phyloP scores from a whole-genome alignment of 2,888 invertebrate genomes.

The Xestia ashworthii region DNA sequence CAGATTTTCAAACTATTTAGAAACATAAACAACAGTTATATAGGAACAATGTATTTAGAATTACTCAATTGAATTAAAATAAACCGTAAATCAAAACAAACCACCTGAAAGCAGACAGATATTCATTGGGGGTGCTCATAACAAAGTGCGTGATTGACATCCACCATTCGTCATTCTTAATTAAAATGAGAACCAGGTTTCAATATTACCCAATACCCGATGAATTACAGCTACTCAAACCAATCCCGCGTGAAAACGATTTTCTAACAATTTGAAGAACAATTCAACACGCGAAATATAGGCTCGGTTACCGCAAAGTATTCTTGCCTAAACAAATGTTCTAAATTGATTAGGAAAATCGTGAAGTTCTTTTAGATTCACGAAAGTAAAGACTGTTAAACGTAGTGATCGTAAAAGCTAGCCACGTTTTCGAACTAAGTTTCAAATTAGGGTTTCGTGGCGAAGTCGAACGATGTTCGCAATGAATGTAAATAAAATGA shows the following conservation, averaged over 20 bases:
- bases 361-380: constrained; percentile 50
- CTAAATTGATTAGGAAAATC: constrained; percentile 58
- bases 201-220: constrained; percentile 71
- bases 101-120: constrained; percentile 63
- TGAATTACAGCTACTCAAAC: constrained; percentile 70
- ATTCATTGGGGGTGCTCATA: constrained; percentile 60
- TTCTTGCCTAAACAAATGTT: constrained; percentile 45
- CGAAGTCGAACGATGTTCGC: constrained; percentile 50
- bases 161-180: constrained; percentile 80
- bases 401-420: constrained; percentile 60
- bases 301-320: constrained; percentile 45
- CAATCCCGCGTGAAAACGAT: constrained; percentile 66
- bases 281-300: constrained; percentile 61
- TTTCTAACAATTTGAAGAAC: constrained; percentile 65
- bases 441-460: constrained; percentile 64
- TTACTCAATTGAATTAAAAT: constrained; percentile 16
- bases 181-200: constrained; percentile 76
- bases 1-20: neutral
- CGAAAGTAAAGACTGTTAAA: constrained; percentile 37
- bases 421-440: constrained; percentile 63
- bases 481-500: constrained; percentile 56
- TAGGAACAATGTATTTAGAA: neutral
- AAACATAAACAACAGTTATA: neutral
- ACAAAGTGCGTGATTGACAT: constrained; percentile 76
- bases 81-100: constrained; percentile 37